A percentile compares a stretch with the other conserved stretches of the same genome.
phyloP scores from a whole-genome alignment of 2,888 invertebrate species.

The Amiota mariae region DNA sequence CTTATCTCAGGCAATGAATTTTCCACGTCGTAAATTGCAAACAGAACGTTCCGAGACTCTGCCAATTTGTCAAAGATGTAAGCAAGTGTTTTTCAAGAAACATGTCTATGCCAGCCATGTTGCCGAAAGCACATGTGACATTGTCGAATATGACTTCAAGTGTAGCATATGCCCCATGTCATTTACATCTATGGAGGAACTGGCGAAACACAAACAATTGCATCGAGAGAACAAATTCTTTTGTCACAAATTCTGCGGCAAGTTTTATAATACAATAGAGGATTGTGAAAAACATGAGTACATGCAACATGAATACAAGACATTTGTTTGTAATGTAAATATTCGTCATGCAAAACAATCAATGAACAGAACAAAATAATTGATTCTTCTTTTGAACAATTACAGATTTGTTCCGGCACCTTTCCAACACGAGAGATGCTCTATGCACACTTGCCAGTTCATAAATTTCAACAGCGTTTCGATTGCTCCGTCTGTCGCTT shows the following conservation, averaged over 20 bases:
- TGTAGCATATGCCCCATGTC: slow-evolving; percentile 70
- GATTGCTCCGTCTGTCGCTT: slow-evolving; percentile 68
- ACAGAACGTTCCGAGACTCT: slow-evolving; percentile 64
- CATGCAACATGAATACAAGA: slow-evolving; percentile 66
- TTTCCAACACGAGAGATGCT: slow-evolving; percentile 61
- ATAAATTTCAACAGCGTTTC: slow-evolving; percentile 66
- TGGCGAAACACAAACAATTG: slow-evolving; percentile 62
- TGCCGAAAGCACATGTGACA: slow-evolving; percentile 64
- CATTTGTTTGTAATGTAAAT: slow-evolving; percentile 69
- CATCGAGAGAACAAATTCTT: slow-evolving; percentile 65
- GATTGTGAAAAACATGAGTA: slow-evolving; percentile 69
- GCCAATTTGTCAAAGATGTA: slow-evolving; percentile 69
- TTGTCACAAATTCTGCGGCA: slow-evolving; percentile 69
- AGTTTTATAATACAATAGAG: slow-evolving; percentile 64
- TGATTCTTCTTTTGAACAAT: neutral
- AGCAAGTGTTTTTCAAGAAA: slow-evolving; percentile 70
- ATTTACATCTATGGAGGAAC: slow-evolving; percentile 64
- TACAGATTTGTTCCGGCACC: slow-evolving; percentile 63
- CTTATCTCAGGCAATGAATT: slow-evolving; percentile 58
- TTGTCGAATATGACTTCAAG: slow-evolving; percentile 69
- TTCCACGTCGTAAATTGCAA: slow-evolving; percentile 66
- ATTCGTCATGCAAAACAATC: neutral
- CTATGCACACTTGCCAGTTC: slow-evolving; percentile 62
- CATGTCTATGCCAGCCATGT: slow-evolving; percentile 65
- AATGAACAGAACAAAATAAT: slow-evolving; percentile 4